Evolutionary conservation across 2,888 invertebrate species (phyloP), one percentile per base, ranked within the genome.

Genomic region (Strigamia maritima): DNA sequence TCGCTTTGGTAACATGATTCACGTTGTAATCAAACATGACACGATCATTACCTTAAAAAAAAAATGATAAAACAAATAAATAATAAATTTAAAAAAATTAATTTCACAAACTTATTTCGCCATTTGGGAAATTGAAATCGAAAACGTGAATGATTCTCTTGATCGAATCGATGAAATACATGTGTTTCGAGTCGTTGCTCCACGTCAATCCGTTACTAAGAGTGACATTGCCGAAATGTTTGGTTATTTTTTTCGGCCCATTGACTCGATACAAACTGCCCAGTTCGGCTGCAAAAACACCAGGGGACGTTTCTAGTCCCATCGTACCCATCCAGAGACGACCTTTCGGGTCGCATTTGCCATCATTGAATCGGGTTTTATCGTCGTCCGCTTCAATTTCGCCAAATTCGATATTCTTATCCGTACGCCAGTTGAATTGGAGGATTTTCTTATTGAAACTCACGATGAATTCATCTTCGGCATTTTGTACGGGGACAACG

Each of bases 131-230:
- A 82, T 93, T 89, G 83, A 89, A 94, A 84, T 93, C 91, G 83
- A 91, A 94, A 10, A 90, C 91, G 79, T 89, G 90, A 2, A 94
- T 88, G 82, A 90, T 89, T 40, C 87, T 85, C 0, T 91, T 91
- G 0, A 90, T 88, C 0, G 92, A 90, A 86, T 94, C 94, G 44
- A 93, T 92, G 85, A 92, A 94, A 86, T 91, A 94, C 88, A 94
- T 90, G 82, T 89, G 90, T 81, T 89, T 88, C 83, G 90, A 90
- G 83, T 92, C 91, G 0, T 87, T 84, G 22, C 90, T 91, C 94
- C 94, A 94, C 0, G 91, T 90, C 7, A 94, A 85, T 1, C 94
- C 94, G 83, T 94, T 94, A 70, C 93, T 93, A n/a, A 93, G 88
- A 14, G 89, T 88, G 24, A 92, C 85, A 78, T 84, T 81, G 0